phyloP scores from a whole-genome alignment of 2,113 vertebrate species.

The Tapirus terrestris region DNA sequence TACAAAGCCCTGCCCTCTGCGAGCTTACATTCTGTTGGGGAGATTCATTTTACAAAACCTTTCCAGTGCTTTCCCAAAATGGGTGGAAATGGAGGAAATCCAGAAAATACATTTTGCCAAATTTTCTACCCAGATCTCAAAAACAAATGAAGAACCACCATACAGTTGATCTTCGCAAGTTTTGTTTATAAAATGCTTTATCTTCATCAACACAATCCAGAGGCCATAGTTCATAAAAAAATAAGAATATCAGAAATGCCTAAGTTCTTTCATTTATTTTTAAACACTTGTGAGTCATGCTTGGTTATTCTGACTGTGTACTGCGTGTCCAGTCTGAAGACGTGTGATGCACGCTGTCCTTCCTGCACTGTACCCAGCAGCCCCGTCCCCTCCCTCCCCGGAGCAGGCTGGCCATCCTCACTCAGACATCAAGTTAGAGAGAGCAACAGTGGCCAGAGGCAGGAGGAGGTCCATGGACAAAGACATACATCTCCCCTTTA shows the following conservation, averaged over 20 bases:
- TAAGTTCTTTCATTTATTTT: not conserved
- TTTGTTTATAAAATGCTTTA: not conserved
- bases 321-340: not conserved
- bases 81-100: not conserved
- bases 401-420: not conserved
- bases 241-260: not conserved
- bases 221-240: not conserved
- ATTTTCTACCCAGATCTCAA: not conserved
- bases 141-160: not conserved
- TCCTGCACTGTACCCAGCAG: accelerated
- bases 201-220: not conserved
- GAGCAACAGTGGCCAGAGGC: not conserved
- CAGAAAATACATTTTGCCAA: conserved; percentile 6
- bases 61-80: not conserved
- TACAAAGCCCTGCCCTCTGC: not conserved
- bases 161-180: not conserved
- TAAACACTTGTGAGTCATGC: not conserved
- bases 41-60: not conserved
- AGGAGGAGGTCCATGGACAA: not conserved
- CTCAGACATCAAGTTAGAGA: not conserved
- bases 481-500: not conserved
- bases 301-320: not conserved
- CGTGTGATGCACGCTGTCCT: not conserved
- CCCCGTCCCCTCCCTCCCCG: not conserved
- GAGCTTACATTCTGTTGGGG: not conserved